Evolutionary conservation across 2,797 vertebrate species (phyloP).

Genomic region (Tenualosa ilisha): DNA sequence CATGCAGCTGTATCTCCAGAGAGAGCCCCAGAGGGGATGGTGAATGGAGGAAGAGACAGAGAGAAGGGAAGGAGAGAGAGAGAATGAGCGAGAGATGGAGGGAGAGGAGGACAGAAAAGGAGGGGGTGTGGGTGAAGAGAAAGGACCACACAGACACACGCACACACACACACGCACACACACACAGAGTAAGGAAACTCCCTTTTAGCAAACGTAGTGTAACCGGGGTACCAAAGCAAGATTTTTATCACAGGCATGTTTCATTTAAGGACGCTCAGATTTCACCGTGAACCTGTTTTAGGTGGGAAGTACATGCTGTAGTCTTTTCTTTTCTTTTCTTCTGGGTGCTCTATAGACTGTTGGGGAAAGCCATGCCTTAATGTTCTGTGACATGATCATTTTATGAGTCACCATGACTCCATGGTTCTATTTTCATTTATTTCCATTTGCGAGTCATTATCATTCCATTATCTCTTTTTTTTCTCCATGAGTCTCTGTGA

Average conservation of each 20-base stretch:
- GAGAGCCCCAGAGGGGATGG: neutral
- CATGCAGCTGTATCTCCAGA: neutral
- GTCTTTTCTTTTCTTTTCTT: neutral
- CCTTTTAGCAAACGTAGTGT: neutral
- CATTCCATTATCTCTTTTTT: neutral
- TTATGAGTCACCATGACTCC: slow-evolving; percentile 1
- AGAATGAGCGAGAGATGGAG: neutral
- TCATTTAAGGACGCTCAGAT: neutral
- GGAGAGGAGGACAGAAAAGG: neutral
- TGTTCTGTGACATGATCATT: neutral
- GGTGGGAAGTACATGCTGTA: neutral
- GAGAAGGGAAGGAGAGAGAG: neutral
- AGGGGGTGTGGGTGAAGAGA: neutral
- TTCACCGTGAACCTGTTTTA: neutral
- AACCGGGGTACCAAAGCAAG: neutral
- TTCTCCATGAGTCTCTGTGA: neutral
- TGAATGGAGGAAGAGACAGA: neutral
- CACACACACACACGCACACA: neutral
- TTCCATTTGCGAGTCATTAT: neutral
- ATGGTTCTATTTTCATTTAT: neutral
- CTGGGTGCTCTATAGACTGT: neutral
- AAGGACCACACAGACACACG: neutral
- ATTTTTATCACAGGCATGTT: neutral
- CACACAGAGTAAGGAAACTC: neutral
- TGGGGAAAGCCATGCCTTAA: neutral